Base-by-base conservation (phyloP, 1,140 invertebrate species). In the Anastrepha obliqua region DNA sequence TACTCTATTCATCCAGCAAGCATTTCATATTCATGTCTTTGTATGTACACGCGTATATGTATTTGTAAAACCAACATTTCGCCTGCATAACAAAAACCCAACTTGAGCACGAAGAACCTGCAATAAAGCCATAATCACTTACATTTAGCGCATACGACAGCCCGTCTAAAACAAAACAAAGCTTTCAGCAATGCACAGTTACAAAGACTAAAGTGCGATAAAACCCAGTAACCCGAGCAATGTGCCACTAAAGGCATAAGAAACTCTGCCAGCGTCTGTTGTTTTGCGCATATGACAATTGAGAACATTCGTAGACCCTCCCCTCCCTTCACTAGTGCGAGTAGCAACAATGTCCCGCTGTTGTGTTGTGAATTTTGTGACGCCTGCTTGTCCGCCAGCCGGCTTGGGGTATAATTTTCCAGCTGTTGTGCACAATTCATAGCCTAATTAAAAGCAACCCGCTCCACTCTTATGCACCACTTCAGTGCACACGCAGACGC, bases 401-500 rank as follows among this genome's bases (percentile, higher is more conserved):
- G 74, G 20, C 47, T n/a, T 55, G 44, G 8, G 17, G 74, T 78
- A 47, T 55, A 78, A 78, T 78, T 78, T 78, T 51, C 74, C 74
- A 78, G 74, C 74, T 78, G 74, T 78, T 78, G 47, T 51, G 42
- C 17, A 78, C 74, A 78, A 78, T 20, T n/a, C 74, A 78, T 78
- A 78, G 74, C 74, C 74, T 78, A 78, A 78, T 78, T 78, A 78
- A 78, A 78, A 78, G 74, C 47, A 17, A 15, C 67, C 67, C 42
- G 67, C 29, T 74, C 11, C 7, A 39, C 5, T 20, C 0, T 39
- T 39, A 7, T 29, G n/a, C 64, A 29, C 64, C 29, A 39, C 64
- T 29, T 39, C 64, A 67, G 64, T 62, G 60, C 64, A 67, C 17
- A 29, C n/a, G 64, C 64, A 20, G 20, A 51, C 74, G 17, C 17